Evolutionary conservation across 37 sponge, comb jelly and placozoan genomes (phyloP), one percentile per base, ranked within the genome.

Genomic region (Chondrilla cf. caribensis): DNA sequence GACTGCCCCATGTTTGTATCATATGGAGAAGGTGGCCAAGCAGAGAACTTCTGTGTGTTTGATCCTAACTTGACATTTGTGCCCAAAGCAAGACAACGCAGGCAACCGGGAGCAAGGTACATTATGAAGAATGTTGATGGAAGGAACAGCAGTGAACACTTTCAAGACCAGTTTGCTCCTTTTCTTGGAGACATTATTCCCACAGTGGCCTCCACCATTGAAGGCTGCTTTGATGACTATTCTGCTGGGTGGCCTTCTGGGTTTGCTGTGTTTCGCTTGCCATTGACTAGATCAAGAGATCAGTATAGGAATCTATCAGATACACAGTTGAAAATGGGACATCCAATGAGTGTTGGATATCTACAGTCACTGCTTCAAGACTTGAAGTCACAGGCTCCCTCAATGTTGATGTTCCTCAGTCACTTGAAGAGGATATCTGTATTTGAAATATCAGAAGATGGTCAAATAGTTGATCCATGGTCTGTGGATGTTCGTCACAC

Each of bases 1-100:
- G 95, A 94, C 55, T 94, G 95, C 57, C 91, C 95, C 14, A 87
- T 54, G 1, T 90, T 90, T 59, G 76, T 94, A 18, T 86, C 93
- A 25, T 90, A 41, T 54, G 59, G 58, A 11, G 42, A 70, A 29
- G 73, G 64, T 58, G 86, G 86, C 21, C 38, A 51, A 14, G 81
- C 89, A 0, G 82, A 86, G 51, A 81, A 89, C 41, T 82, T 88
- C 33, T 92, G 93, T 86, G 86, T 80, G 31, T 83, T 92, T 57
- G 93, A 92, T 80, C 93, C 93, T 32, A 60, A 76, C 5, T 66
- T 76, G 5, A 22, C 43, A 17, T 92, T 76, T 82, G 79, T 70
- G 0, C 73, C 83, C 24, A 43, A 39, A n/a, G 41, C 38, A 7
- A 31, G 18, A 21, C 24, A 7, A 1, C 29, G 76, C 21, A 38